phyloP scores from a whole-genome alignment of 92 coral and sea anemone species.

The Metridium senile region DNA sequence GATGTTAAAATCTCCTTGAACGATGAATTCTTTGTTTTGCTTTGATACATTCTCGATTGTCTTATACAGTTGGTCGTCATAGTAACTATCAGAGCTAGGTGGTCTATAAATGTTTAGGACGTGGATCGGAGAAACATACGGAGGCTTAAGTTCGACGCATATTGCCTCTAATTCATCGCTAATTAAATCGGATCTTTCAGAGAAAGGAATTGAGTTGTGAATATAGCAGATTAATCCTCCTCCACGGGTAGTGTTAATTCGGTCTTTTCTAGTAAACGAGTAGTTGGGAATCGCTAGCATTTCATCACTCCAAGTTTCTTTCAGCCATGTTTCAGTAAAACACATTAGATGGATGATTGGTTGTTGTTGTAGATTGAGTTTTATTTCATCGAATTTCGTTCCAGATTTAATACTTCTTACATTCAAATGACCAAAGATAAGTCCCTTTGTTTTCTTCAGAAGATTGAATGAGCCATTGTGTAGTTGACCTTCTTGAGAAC shows the following conservation, averaged over 20 bases:
- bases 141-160: constrained; percentile 28
- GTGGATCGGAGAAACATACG: constrained; percentile 3
- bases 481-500: not conserved
- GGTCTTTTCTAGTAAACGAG: constrained; percentile 23
- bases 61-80: not conserved
- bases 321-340: constrained; percentile 28
- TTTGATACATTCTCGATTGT: not conserved
- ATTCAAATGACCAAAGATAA: constrained; percentile 32
- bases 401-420: constrained; percentile 40
- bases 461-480: not conserved
- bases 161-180: constrained; percentile 17
- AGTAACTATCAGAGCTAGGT: constrained; percentile 1
- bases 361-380: constrained; percentile 6
- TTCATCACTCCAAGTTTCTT: constrained; percentile 21
- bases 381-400: constrained; percentile 35
- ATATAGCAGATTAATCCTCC: constrained; percentile 32
- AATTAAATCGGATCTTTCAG: constrained; percentile 5
- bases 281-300: constrained; percentile 34
- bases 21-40: constrained; percentile 13
- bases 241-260: constrained; percentile 11
- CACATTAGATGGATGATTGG: constrained; percentile 26
- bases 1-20: constrained; percentile 17
- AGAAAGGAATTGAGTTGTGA: constrained; percentile 26
- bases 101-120: constrained; percentile 4
- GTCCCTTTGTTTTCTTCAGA: constrained; percentile 21